Base-by-base conservation (phyloP, 2,888 invertebrate genomes). In the Lomographa bimaculata region DNA sequence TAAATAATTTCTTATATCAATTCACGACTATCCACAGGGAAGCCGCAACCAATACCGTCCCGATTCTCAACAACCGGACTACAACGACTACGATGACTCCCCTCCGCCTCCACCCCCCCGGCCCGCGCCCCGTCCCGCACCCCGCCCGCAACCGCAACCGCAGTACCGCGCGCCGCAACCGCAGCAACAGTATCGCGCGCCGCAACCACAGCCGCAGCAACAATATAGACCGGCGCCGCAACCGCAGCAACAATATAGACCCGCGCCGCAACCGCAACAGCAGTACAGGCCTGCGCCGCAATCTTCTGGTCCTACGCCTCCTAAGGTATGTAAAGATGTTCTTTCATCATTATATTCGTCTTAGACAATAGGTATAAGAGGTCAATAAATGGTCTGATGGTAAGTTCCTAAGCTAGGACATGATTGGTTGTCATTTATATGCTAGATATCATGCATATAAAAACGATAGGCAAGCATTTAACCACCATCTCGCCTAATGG, bases 71-170 rank as follows among this genome's bases (percentile, higher is more conserved):
- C 69, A 71, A 16, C 53, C 64, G 2, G 54, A 68, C 27, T 82
- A 83, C 65, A 79, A 79, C 57, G 84, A 84, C 64, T 86, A 82
- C 58, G 78, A 82, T 5, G 84, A 84, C 24, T 63, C 74, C 0
- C 72, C 76, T 0, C 74, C 74, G 4, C 57, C 67, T 5, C 77
- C 68, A 2, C 64, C 63, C n/a, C 25, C 37, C n/a, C 2, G 64
- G 56, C 36, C 71, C 46, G 46, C 63, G 57, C 56, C 52, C 41
- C 63, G 1, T 46, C 59, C 38, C 49, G 20, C 29, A 10, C 62
- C 45, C 62, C 73, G 41, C 59, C 60, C 79, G 46, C 46, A 50
- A 52, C 78, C 56, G 30, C 68, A 75, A 32, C 61, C 47, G 28
- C 66, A 52, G 38, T 69, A 52, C 59, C 56, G 57, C 11, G 58